Base-by-base conservation (phyloP, 2,888 invertebrate species). In the Drosophila pseudotakahashii region DNA sequence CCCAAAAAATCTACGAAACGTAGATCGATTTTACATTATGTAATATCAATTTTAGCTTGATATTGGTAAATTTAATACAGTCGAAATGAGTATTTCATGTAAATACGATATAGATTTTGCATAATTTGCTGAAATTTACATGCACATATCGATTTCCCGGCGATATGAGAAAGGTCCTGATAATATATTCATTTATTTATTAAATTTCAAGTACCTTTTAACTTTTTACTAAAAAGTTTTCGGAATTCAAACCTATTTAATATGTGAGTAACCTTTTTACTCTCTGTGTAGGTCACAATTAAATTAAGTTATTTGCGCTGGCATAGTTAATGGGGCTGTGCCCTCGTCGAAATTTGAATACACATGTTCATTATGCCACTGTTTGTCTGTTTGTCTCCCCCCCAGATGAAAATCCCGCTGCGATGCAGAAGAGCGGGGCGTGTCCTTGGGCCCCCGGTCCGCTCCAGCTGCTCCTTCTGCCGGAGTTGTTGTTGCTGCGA, bases 361-460 rank as follows among this genome's bases (percentile, higher is more conserved):
- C 75, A 75, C 51, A 75, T 69, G 74, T 14, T 59, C 68, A 68
- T 66, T 66, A 54, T 66, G 34, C 68, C 68, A 14, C 42, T 57
- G 47, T 37, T 58, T 58, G 71, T 52, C 71, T 54, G 7, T 30
- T 30, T 30, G 30, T 30, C 30, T 30, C 30, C n/a, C 45, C 10
- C 36, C 1, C 64, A 96, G 96, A 96, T 88, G 96, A 97, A 91
- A 96, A 96, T 91, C 97, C 97, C 86, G 97, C 97, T 67, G 97
- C 97, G 44, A 97, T 97, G 96, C 97, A 97, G 92, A 96, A 96
- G 89, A 97, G 96, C 73, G 71, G 92, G 94, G 95, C 85, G 51
- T 62, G 11, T 41, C 41, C 32, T 71, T 54, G 54, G 68, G 50
- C 72, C 61, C 47, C 52, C 57, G 44, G 59, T 52, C 66, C 70